Evolutionary conservation across 2,797 vertebrate species (phyloP).

Genomic region (Myiotriccus ornatus): DNA sequence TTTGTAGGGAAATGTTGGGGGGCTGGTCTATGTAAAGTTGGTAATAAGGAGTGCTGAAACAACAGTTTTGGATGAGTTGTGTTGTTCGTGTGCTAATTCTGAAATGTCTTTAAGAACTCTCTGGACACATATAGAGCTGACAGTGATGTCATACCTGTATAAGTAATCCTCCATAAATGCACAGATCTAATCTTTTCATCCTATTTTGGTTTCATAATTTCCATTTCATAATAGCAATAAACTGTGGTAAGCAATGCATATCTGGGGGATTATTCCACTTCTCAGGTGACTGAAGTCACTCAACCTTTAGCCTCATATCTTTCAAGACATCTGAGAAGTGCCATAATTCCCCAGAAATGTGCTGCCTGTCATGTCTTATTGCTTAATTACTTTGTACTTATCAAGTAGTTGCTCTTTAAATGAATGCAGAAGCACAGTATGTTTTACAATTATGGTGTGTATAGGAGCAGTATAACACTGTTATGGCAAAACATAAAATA

Average conservation of each 20-base stretch:
- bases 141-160: slow-evolving; percentile 74
- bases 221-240: slow-evolving; percentile 76
- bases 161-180: slow-evolving; percentile 76
- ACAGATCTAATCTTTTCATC: slow-evolving; percentile 75
- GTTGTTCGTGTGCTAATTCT: slow-evolving; percentile 67
- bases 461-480: slow-evolving; percentile 36
- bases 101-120: slow-evolving; percentile 72
- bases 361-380: slow-evolving; percentile 74
- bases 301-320: slow-evolving; percentile 75
- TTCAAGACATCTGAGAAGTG: slow-evolving; percentile 72
- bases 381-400: slow-evolving; percentile 78
- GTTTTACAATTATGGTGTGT: slow-evolving; percentile 55
- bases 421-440: slow-evolving; percentile 60
- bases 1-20: slow-evolving; percentile 59
- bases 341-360: slow-evolving; percentile 75
- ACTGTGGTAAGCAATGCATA: slow-evolving; percentile 68
- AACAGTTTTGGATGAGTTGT: slow-evolving; percentile 65
- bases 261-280: slow-evolving; percentile 71
- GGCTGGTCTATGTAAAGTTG: slow-evolving; percentile 53
- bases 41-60: slow-evolving; percentile 65
- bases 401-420: slow-evolving; percentile 72
- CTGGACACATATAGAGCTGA: slow-evolving; percentile 74
- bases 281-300: slow-evolving; percentile 75
- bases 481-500: slow-evolving; percentile 58
- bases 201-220: slow-evolving; percentile 75